Evolutionary conservation across 2,797 vertebrate genomes (phyloP), one percentile per base, ranked within the genome.

Genomic region (Serranus cabrilla): DNA sequence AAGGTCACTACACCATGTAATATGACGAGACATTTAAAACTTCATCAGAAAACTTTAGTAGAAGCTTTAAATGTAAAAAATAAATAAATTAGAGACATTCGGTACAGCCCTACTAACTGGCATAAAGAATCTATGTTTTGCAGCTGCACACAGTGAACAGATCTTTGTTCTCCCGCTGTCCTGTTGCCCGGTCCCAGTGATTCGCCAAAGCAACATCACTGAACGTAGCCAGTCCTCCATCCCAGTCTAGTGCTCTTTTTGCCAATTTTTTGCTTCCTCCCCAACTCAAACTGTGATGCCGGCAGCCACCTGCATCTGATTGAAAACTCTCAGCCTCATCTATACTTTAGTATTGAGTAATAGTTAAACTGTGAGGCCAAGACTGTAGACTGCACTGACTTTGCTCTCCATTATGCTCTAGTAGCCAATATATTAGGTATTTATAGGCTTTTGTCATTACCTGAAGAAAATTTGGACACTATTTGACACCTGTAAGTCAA

Each of bases 261-360:
- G 46, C 62, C 69, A 75, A 42, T 80, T 65, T 34, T 74, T 45
- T 75, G 46, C 75, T 52, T 55, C 82, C 49, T 65, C 51, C 47
- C 40, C 34, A 72, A 78, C 55, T 82, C 21, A 55, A 71, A 87
- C 47, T 68, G 64, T 78, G 70, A 56, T 70, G 68, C 74, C 14
- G 66, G 61, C 71, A 60, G 45, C 80, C 89, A 83, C 89, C 71
- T 79, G 86, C 78, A 72, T 84, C 75, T 75, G 74, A 89, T 87
- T 68, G 14, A 89, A 89, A 92, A 81, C 88, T 89, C 87, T 76
- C 72, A 84, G 80, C 79, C 85, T 90, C 90, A 81, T 84, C 88
- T 93, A 82, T 89, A 90, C 78, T 86, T 62, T n/a, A 86, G 46
- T 58, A 63, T 46, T 66, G 18, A 76, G 17, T n/a, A 45, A 56